Conservation (phyloP, 2,888 invertebrate species). For the Bhutanitis thaidina region DNA sequence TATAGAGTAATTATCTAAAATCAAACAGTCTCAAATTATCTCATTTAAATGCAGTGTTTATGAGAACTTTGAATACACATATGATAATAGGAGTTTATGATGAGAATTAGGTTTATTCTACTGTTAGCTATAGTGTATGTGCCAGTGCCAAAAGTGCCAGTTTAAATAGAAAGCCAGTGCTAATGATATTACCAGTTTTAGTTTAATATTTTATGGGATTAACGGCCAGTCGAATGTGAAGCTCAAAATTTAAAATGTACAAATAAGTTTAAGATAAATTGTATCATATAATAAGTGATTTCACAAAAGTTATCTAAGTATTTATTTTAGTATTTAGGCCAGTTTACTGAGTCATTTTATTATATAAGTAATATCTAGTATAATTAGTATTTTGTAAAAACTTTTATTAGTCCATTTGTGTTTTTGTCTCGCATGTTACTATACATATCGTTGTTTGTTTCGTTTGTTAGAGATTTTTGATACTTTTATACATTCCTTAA, state of each 20-base stretch:
- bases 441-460: conserved; percentile 58
- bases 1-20: too few relatives aligned
- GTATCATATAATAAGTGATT: conserved; percentile 45
- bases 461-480: conserved; percentile 59
- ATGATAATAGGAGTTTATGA: not conserved
- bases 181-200: conserved; percentile 36
- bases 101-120: not conserved
- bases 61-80: not conserved
- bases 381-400: conserved; percentile 40
- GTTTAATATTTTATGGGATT: conserved; percentile 60
- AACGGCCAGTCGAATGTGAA: conserved; percentile 67
- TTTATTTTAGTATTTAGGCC: conserved; percentile 73
- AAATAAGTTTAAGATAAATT: conserved; percentile 47
- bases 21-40: too few relatives aligned
- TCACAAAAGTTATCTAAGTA: conserved; percentile 47
- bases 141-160: conserved; percentile 29
- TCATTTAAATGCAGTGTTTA: too few relatives aligned
- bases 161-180: conserved; percentile 34
- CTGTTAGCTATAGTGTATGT: conserved; percentile 7
- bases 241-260: conserved; percentile 74
- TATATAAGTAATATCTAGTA: conserved; percentile 32
- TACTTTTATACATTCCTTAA: conserved; percentile 55
- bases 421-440: conserved; percentile 48
- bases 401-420: conserved; percentile 34
- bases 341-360: conserved; percentile 72